Evolutionary conservation across 2,113 vertebrate species (phyloP).

Genomic region (human): GRCh38 chr4:13396001-13396500

Average conservation of each 20-base stretch:
- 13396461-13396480: slow-evolving; percentile 80
- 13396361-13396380: slow-evolving; percentile 94
- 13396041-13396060: slow-evolving; percentile 32
- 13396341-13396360: slow-evolving; percentile 93
- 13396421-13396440: slow-evolving; percentile 93
- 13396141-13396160: slow-evolving; percentile 76
- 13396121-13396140: slow-evolving; percentile 80
- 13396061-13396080: slow-evolving; percentile 71
- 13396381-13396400: slow-evolving; percentile 94
- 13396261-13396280: slow-evolving; percentile 96
- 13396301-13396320: slow-evolving; percentile 97
- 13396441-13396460: slow-evolving; percentile 83
- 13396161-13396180: slow-evolving; percentile 80
- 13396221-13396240: slow-evolving; percentile 96
- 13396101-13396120: slow-evolving; percentile 73
- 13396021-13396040: slow-evolving; percentile 53
- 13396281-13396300: slow-evolving; percentile 96
- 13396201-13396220: slow-evolving; percentile 84
- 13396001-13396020: background rate
- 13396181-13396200: slow-evolving; percentile 82
- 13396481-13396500: slow-evolving; percentile 81
- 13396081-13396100: slow-evolving; percentile 67
- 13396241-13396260: slow-evolving; percentile 95
- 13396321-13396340: slow-evolving; percentile 99
- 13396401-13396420: slow-evolving; percentile 92